Evolutionary conservation across 2,797 vertebrate species (phyloP).

Genomic region (Phoebastria nigripes): DNA sequence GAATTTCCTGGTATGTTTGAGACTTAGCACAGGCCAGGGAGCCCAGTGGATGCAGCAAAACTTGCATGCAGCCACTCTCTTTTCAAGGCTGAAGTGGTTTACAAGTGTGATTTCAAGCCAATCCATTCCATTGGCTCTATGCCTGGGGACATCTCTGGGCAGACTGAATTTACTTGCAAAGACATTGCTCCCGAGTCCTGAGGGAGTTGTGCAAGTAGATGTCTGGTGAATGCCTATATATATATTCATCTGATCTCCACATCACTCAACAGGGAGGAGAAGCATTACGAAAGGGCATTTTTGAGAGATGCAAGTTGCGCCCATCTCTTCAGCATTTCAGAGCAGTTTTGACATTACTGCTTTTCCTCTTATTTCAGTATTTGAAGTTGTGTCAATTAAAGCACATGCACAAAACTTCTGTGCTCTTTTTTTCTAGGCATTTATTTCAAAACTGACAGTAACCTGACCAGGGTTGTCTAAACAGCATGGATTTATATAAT

Average conservation of each 20-base stretch:
- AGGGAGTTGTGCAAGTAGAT: neutral
- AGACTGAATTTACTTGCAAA: neutral
- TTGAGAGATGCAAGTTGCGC: accelerated
- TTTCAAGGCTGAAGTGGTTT: neutral
- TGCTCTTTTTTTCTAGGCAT: neutral
- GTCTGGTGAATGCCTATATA: neutral
- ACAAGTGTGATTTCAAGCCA: neutral
- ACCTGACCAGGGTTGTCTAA: neutral
- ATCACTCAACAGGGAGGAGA: neutral
- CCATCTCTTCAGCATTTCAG: neutral
- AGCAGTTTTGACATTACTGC: accelerated
- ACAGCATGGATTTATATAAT: neutral
- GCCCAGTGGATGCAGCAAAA: neutral
- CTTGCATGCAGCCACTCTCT: neutral
- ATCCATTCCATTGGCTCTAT: accelerated
- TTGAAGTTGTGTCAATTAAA: neutral
- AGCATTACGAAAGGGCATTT: neutral
- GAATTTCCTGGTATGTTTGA: neutral
- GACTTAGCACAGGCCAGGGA: neutral
- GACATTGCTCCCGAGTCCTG: accelerated
- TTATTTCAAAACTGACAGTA: neutral
- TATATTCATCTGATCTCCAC: no score
- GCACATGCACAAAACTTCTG: neutral
- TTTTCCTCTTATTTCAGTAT: neutral
- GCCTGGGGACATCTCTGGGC: neutral